Evolutionary conservation across 2,888 invertebrate species (phyloP), one percentile per base, ranked within the genome.

Genomic region (Teinopalpus imperialis): DNA sequence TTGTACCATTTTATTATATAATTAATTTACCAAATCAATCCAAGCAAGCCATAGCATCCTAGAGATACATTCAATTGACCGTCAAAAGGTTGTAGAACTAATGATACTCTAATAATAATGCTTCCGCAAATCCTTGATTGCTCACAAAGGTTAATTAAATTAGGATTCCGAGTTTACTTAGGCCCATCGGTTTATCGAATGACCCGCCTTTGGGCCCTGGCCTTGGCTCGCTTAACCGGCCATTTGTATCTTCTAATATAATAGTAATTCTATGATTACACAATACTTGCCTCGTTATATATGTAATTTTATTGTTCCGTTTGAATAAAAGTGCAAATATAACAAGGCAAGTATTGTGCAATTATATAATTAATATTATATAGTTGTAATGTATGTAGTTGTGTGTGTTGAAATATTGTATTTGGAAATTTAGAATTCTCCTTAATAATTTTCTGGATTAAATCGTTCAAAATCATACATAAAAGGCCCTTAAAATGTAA

Each of bases 151-250:
- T 57, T 58, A 71, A 74, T 72, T 69, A 66, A 68, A 66, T 69
- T 68, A 66, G 60, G 49, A 54, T 45, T 47, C 55, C 43, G 45
- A 73, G 69, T 75, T 74, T 70, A 61, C 58, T 72, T 69, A 71
- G 76, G 69, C 24, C 53, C 35, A 55, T 54, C 49, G 54, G 52
- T 54, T 56, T 64, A 68, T 65, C 61, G 61, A 58, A 54, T 60
- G 63, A 61, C 60, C 61, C 29, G 4, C 18, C 40, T 16, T n/a
- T 30, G 16, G 12, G 10, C 8, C 13, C 27, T 21, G 30, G 36
- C 43, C 36, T 27, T n/a, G 29, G 23, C 46, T 27, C 10, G 7
- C 27, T 2, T 14, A 27, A 23, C 10, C 6, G 5, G 14, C 26
- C 21, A 40, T 34, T 16, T 35, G 18, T 35, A 35, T 35, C 3